Evolutionary conservation across 2,797 vertebrate species (phyloP).

Genomic region (Enoplosus armatus): DNA sequence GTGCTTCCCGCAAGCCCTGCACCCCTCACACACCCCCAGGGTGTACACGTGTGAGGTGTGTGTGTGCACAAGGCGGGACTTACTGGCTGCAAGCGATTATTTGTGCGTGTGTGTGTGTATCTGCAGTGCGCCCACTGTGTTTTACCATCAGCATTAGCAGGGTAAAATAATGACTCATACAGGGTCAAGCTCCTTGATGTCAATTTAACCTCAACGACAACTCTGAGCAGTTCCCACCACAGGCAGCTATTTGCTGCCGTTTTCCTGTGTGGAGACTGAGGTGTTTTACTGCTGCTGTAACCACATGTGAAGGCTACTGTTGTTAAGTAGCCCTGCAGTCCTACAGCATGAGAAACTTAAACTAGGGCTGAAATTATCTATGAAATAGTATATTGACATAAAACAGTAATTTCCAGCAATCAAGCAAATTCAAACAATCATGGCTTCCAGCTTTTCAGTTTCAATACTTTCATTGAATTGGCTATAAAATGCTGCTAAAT

Average conservation of each 20-base stretch:
- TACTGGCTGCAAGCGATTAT: constrained; percentile 17
- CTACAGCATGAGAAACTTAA: not conserved
- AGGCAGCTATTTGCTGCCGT: constrained; percentile 41
- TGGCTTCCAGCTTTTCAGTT: not conserved
- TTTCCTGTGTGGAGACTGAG: constrained; percentile 17
- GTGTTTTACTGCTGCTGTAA: constrained; percentile 18
- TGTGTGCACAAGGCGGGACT: constrained; percentile 5
- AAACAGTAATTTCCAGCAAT: not conserved
- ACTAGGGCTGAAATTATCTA: not conserved
- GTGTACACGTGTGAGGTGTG: constrained; percentile 38
- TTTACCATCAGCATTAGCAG: constrained; percentile 53
- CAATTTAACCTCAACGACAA: constrained; percentile 69
- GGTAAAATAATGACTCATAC: constrained; percentile 68
- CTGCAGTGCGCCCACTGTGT: constrained; percentile 28
- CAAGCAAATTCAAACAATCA: not conserved
- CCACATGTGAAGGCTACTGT: constrained; percentile 24
- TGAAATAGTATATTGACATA: not conserved
- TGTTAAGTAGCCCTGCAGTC: constrained; percentile 11
- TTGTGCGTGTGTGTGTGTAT: constrained; percentile 21
- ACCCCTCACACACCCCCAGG: constrained; percentile 40
- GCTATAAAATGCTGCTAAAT: not conserved
- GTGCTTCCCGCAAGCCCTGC: constrained; percentile 49
- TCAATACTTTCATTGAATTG: too few species aligned
- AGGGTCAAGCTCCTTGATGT: constrained; percentile 68
- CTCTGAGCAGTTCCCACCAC: constrained; percentile 37